Conservation (phyloP, 2,888 invertebrate genomes). For the Dromius quadrimaculatus region DNA sequence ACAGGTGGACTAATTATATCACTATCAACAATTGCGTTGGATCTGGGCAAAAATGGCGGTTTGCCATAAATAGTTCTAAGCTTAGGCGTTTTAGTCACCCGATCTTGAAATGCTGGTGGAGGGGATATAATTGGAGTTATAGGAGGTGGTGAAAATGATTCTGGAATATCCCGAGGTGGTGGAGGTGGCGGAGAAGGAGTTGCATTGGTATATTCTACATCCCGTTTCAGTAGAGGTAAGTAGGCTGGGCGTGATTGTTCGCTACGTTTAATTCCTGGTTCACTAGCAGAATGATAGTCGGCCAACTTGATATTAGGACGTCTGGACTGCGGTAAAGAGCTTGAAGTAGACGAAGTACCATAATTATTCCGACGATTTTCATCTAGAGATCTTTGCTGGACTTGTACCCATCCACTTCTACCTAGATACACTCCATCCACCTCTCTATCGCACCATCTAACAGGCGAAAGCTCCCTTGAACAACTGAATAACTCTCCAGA, state of each 20-base stretch:
- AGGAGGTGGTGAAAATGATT: constrained; percentile 72
- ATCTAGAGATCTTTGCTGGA: constrained; percentile 70
- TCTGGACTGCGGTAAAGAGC: constrained; percentile 64
- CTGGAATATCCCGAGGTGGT: constrained; percentile 64
- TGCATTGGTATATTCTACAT: constrained; percentile 62
- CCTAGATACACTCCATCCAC: constrained; percentile 72
- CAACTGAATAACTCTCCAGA: constrained; percentile 67
- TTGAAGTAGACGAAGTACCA: constrained; percentile 59
- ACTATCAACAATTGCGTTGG: constrained; percentile 70
- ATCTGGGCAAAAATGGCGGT: constrained; percentile 69
- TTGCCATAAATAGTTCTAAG: constrained; percentile 66
- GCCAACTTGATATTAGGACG: constrained; percentile 68
- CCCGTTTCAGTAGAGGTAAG: constrained; percentile 61
- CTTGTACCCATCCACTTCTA: constrained; percentile 71
- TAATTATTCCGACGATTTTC: constrained; percentile 67
- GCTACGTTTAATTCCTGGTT: constrained; percentile 59
- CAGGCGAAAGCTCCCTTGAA: constrained; percentile 70
- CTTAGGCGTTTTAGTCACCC: constrained; percentile 59
- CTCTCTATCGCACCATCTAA: constrained; percentile 72
- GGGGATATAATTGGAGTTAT: constrained; percentile 78
- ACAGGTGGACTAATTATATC: constrained; percentile 69
- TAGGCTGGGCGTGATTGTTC: constrained; percentile 62
- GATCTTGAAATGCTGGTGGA: constrained; percentile 78
- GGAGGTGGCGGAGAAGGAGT: constrained; percentile 63
- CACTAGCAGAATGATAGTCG: constrained; percentile 69